These are phyloP conservation scores for Agonopterix heracliana DNA, from an alignment of 2,888 invertebrate genomes.

Conservation along the genomic window DNA sequence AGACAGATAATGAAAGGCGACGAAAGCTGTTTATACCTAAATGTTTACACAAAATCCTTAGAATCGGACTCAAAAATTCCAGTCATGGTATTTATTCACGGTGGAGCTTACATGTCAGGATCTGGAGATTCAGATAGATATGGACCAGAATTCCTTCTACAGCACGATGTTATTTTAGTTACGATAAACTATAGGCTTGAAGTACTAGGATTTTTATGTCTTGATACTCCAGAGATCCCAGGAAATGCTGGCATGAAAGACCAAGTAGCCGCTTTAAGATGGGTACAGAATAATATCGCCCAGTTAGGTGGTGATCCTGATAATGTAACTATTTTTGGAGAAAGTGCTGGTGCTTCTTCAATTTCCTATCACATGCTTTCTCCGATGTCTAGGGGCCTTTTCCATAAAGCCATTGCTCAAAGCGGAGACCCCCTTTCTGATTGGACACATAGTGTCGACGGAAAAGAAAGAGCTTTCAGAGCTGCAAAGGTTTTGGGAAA, in stretches of 20 bases:
- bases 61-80: constrained; percentile 26
- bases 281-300: constrained; percentile 38
- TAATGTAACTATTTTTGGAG: constrained; percentile 56
- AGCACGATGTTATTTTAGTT: constrained; percentile 47
- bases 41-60: constrained; percentile 37
- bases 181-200: constrained; percentile 54
- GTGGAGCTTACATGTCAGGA: constrained; percentile 42
- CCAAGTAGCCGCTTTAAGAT: constrained; percentile 37
- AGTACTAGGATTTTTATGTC: constrained; percentile 37
- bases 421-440: constrained; percentile 43
- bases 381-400: constrained; percentile 52
- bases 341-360: constrained; percentile 54
- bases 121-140: constrained; percentile 42
- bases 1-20: constrained; percentile 23
- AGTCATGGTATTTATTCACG: constrained; percentile 54
- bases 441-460: constrained; percentile 19
- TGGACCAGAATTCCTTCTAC: constrained; percentile 47
- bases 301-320: constrained; percentile 48
- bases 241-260: constrained; percentile 52
- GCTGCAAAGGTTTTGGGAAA: constrained; percentile 22
- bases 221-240: constrained; percentile 39
- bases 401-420: constrained; percentile 53
- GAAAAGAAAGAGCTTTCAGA: constrained; percentile 20
- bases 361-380: constrained; percentile 56
- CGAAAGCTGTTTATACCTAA: constrained; percentile 44